phyloP scores from a whole-genome alignment of 2,113 vertebrate genomes.

The Chunga burmeisteri region DNA sequence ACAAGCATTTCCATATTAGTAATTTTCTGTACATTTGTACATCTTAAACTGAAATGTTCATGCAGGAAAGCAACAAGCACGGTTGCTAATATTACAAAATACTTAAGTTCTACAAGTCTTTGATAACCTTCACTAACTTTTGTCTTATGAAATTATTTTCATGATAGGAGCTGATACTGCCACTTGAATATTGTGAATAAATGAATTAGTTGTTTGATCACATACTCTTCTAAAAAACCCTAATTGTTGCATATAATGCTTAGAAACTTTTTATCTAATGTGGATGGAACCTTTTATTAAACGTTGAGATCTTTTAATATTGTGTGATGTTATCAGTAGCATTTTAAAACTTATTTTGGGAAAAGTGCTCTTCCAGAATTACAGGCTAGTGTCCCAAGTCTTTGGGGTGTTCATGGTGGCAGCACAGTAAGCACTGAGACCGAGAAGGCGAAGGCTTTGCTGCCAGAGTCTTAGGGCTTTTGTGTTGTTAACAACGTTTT shows the following conservation, averaged over 20 bases:
- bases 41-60: background rate
- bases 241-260: background rate
- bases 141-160: background rate
- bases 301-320: rapidly evolving
- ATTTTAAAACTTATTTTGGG: background rate
- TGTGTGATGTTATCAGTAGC: background rate
- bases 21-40: background rate
- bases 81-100: background rate
- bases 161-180: background rate
- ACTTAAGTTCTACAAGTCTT: background rate
- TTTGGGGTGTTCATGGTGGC: background rate
- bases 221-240: background rate
- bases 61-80: background rate
- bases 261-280: background rate
- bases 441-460: rapidly evolving
- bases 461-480: background rate
- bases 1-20: background rate
- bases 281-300: background rate
- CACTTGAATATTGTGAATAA: background rate
- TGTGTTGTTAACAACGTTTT: background rate
- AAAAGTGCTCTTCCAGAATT: too few species aligned
- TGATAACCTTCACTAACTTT: background rate
- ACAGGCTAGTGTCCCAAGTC: rapidly evolving
- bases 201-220: background rate
- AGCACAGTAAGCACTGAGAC: background rate